Evolutionary conservation across 1,140 invertebrate species (phyloP).

Genomic region (Holotrichia oblita): DNA sequence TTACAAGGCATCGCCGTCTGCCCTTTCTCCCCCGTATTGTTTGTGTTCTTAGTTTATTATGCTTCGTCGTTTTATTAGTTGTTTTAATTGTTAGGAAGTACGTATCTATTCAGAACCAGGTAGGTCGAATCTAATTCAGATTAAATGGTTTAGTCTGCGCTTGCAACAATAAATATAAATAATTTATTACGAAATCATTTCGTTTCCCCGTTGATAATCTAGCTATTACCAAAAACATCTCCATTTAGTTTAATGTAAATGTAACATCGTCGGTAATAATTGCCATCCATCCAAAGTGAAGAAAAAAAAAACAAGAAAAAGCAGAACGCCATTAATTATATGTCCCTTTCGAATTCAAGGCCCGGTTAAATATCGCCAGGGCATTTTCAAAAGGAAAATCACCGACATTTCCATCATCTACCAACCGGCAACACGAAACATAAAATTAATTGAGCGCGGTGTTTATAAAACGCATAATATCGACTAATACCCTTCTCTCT

Average conservation of each 20-base stretch:
- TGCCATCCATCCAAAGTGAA: constrained; percentile 11
- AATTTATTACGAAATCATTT: too few species aligned
- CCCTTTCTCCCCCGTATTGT: not conserved
- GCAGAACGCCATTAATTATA: not conserved
- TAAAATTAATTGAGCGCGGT: constrained; percentile 16
- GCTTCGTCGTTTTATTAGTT: not conserved
- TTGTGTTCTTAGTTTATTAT: not conserved
- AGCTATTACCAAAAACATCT: too few species aligned
- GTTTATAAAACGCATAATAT: constrained; percentile 18
- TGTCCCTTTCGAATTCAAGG: not conserved
- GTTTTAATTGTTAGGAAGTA: too few species aligned
- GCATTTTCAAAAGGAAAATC: not conserved
- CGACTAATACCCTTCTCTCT: not conserved
- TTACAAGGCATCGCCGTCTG: not conserved
- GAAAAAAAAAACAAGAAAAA: not conserved
- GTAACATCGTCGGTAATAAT: not conserved
- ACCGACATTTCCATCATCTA: constrained; percentile 5
- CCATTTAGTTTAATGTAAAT: not conserved
- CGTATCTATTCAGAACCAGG: too few species aligned
- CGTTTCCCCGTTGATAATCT: too few species aligned
- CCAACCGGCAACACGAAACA: not conserved
- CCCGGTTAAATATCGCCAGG: not conserved
- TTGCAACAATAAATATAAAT: too few species aligned
- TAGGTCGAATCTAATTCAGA: too few species aligned
- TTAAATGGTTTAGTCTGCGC: too few species aligned